phyloP scores from a whole-genome alignment of 1,140 invertebrate species.

The Temnothorax curvispinosus region DNA sequence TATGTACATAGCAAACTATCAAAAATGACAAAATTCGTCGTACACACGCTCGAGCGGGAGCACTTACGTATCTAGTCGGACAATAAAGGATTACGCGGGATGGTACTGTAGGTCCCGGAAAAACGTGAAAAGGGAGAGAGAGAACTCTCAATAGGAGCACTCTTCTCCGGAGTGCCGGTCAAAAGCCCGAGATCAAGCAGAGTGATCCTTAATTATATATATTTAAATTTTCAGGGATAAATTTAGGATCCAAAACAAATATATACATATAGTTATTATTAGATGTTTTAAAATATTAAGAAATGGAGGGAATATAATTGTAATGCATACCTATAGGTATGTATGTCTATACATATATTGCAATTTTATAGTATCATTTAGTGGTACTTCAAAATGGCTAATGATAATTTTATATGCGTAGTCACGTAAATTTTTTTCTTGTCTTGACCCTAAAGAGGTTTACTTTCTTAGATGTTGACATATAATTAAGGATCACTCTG shows the following conservation, averaged over 20 bases:
- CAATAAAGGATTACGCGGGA: constrained; percentile 35
- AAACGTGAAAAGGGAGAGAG: constrained; percentile 22
- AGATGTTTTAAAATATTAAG: neutral
- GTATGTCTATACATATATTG: neutral
- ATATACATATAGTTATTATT: neutral
- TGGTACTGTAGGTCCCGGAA: constrained; percentile 1
- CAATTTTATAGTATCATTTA: neutral
- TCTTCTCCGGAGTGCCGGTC: neutral
- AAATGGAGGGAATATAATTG: neutral
- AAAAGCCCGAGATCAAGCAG: constrained; percentile 1
- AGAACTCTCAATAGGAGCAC: neutral
- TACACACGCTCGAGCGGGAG: constrained; percentile 55
- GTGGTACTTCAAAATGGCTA: neutral
- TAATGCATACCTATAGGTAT: neutral
- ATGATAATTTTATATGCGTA: neutral
- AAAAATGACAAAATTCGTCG: constrained; percentile 74
- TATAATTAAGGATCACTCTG: neutral
- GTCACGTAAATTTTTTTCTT: neutral
- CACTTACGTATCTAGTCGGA: constrained; percentile 46
- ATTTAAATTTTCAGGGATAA: neutral
- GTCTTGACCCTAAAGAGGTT: neutral
- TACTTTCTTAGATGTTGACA: neutral
- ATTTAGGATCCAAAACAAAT: neutral
- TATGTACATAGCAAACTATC: constrained; percentile 78
- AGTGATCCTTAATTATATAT: neutral